Evolutionary conservation across 2,797 vertebrate genomes (phyloP).

Genomic region (Sarcoramphus papa): DNA sequence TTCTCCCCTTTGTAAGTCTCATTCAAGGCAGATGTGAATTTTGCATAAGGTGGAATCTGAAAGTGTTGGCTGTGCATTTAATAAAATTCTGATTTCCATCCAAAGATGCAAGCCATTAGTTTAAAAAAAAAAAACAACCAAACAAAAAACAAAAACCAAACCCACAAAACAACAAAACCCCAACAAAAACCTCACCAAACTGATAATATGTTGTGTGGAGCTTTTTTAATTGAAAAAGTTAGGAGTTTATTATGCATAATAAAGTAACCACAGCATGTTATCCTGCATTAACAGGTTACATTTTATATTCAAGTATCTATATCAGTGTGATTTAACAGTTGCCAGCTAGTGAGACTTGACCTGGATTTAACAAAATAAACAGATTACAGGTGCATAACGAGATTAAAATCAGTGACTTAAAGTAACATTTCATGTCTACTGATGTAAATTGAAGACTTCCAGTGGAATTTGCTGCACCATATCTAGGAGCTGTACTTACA

Average conservation of each 20-base stretch:
- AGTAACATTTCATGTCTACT: background rate
- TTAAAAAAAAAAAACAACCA: background rate
- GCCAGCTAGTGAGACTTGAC: background rate
- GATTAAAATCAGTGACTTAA: background rate
- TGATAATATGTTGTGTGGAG: background rate
- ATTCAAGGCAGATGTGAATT: background rate
- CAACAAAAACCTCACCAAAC: background rate
- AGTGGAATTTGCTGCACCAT: background rate
- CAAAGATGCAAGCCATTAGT: background rate
- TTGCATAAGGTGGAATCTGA: background rate
- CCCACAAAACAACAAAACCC: background rate
- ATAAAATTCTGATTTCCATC: background rate
- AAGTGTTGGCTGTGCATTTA: background rate
- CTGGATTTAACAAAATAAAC: slow-evolving; percentile 10
- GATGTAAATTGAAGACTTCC: background rate
- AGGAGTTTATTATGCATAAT: background rate
- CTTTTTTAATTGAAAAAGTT: background rate
- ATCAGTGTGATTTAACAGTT: background rate
- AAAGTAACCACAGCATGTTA: background rate
- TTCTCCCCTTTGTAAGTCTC: background rate
- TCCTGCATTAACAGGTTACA: background rate
- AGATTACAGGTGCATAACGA: background rate
- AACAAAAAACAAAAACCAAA: background rate
- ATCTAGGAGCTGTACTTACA: background rate
- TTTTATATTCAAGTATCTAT: background rate